Percentiles rank a stretch among this genome's conserved stretches.
These are phyloP conservation scores for Paramuricea clavata DNA, from an alignment of 92 coral and sea anemone species.

Conservation along the genomic window DNA sequence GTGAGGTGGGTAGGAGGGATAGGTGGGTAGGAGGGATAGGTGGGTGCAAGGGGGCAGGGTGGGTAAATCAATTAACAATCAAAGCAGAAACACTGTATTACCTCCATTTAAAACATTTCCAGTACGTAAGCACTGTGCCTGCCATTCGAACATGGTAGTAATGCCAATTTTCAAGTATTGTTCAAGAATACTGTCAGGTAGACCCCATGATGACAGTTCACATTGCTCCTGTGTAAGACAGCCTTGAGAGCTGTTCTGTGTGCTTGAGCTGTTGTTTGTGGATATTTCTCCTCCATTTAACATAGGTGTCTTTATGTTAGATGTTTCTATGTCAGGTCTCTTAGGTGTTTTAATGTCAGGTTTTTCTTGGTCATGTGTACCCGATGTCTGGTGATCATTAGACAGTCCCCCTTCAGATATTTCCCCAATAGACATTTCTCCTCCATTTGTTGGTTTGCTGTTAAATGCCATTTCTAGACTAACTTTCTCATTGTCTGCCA, in stretches of 20 bases:
- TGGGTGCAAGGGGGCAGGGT: too few relatives aligned
- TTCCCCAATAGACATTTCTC: neutral
- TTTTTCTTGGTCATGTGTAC: too few relatives aligned
- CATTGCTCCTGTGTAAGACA: slow-evolving; percentile 61
- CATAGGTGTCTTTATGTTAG: neutral
- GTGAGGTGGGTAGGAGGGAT: too few relatives aligned
- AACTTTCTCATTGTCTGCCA: neutral
- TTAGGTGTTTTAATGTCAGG: neutral
- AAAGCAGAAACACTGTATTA: slow-evolving; percentile 19
- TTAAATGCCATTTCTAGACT: neutral
- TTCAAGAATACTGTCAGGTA: slow-evolving; percentile 82
- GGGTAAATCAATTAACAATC: neutral
- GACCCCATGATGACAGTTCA: slow-evolving; percentile 91
- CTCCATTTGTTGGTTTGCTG: neutral
- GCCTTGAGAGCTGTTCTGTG: slow-evolving; percentile 41
- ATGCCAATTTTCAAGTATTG: slow-evolving; percentile 85
- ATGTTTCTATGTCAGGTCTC: neutral
- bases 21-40: too few relatives aligned
- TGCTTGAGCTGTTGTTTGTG: slow-evolving; percentile 28
- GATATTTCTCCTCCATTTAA: neutral
- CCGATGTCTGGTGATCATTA: neutral
- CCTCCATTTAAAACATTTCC: slow-evolving; percentile 97
- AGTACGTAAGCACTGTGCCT: slow-evolving; percentile 90
- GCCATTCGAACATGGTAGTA: slow-evolving; percentile 98
- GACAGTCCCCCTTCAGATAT: neutral